phyloP scores from a whole-genome alignment of 2,888 invertebrate species.

The Agrotis segetum region DNA sequence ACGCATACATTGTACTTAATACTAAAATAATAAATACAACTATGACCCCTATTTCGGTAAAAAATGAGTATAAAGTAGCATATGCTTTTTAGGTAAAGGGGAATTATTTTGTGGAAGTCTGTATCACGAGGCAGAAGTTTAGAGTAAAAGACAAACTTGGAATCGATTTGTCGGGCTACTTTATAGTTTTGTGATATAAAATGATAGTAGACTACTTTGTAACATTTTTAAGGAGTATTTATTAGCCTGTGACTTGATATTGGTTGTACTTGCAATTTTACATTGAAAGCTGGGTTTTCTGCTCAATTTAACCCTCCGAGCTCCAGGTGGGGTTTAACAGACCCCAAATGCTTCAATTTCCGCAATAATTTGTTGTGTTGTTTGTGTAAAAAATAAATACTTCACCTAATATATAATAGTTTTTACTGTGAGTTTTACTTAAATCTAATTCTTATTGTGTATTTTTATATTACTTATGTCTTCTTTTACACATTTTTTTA shows the following conservation, averaged over 20 bases:
- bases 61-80: slow-evolving; percentile 23
- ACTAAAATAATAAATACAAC: background rate
- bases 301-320: no score
- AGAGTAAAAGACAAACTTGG: slow-evolving; percentile 43
- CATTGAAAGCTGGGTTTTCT: background rate
- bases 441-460: no score
- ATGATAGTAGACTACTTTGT: slow-evolving; percentile 32
- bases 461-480: no score
- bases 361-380: no score
- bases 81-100: slow-evolving; percentile 10
- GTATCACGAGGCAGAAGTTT: slow-evolving; percentile 41
- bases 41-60: background rate
- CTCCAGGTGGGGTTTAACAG: no score
- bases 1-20: slow-evolving; percentile 27
- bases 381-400: no score
- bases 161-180: slow-evolving; percentile 56
- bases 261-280: slow-evolving; percentile 15
- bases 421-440: no score
- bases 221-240: slow-evolving; percentile 26
- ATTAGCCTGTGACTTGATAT: background rate
- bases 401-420: no score
- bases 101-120: slow-evolving; percentile 17
- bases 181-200: slow-evolving; percentile 49
- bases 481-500: no score
- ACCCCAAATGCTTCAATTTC: no score